These are phyloP conservation scores for Leuciscus idus DNA, from an alignment of 2,113 vertebrate species.

Conservation along the genomic window DNA sequence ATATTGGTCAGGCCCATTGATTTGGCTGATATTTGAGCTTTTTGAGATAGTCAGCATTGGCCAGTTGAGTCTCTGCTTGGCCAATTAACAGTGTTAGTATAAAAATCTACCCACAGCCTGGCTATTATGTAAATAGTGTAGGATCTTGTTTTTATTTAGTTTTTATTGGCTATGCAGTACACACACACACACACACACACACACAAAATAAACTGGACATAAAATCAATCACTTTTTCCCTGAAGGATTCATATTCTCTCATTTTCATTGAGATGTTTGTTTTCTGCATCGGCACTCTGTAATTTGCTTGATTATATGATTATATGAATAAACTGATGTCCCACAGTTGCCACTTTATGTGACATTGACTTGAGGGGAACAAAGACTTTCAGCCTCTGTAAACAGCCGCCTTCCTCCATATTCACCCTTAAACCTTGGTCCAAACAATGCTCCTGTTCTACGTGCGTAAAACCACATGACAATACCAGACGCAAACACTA, in stretches of 20 bases:
- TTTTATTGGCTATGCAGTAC: no score
- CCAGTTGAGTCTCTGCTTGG: background rate
- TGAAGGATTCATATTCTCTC: background rate
- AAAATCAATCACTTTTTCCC: background rate
- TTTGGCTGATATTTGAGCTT: background rate
- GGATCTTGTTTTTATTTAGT: no score
- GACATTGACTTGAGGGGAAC: conserved; percentile 38
- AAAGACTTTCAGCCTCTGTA: conserved; percentile 37
- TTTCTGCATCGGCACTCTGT: background rate
- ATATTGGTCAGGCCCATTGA: background rate
- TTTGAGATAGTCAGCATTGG: background rate
- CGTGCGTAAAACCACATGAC: conserved; percentile 20
- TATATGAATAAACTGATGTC: conserved; percentile 39
- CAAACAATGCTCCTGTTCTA: conserved; percentile 41
- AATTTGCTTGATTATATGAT: conserved; percentile 48
- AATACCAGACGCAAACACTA: background rate
- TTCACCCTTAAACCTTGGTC: conserved; percentile 21
- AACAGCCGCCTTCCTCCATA: conserved; percentile 30
- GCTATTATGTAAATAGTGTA: background rate
- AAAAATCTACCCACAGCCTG: background rate
- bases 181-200: no score
- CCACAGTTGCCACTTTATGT: conserved; percentile 25
- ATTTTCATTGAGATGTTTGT: background rate
- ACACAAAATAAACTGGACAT: background rate
- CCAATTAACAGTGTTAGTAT: background rate